These are phyloP conservation scores for Eulithis testata DNA, from an alignment of 2,888 invertebrate genomes.

Conservation along the genomic window DNA sequence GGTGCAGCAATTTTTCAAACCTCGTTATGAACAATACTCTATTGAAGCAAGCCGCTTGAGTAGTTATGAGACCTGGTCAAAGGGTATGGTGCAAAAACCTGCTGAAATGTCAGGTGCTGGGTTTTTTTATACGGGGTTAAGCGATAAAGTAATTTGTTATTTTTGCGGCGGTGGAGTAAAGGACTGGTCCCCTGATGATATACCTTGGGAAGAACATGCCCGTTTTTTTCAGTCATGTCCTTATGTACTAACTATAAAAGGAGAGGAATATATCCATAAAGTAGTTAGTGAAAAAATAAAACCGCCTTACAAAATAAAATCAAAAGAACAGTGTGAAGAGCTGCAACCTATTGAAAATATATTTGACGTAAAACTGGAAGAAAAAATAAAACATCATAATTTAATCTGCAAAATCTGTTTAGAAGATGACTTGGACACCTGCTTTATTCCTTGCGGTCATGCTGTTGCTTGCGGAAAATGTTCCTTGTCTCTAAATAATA, in stretches of 20 bases:
- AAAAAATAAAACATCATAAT: no score
- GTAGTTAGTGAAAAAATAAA: not conserved
- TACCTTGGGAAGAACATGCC: slow-evolving; percentile 1
- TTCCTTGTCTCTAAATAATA: not conserved
- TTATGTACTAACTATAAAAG: not conserved
- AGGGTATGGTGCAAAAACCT: not conserved
- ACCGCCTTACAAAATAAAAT: no score
- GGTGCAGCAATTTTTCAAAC: not conserved
- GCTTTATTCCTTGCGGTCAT: not conserved
- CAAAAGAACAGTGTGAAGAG: no score
- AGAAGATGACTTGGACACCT: not conserved
- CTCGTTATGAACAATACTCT: not conserved
- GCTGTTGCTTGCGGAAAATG: not conserved
- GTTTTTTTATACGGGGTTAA: not conserved
- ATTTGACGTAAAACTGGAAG: no score
- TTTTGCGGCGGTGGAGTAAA: not conserved
- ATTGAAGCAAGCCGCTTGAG: not conserved
- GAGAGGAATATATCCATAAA: not conserved
- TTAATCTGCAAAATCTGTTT: not conserved
- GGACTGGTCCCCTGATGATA: not conserved
- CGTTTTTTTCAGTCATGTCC: not conserved
- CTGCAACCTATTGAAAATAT: no score
- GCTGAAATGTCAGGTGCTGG: not conserved
- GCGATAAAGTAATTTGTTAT: slow-evolving; percentile 3
- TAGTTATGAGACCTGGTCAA: not conserved